These are phyloP conservation scores for Suricata suricatta DNA, from an alignment of 2,113 vertebrate genomes.

Conservation along the genomic window DNA sequence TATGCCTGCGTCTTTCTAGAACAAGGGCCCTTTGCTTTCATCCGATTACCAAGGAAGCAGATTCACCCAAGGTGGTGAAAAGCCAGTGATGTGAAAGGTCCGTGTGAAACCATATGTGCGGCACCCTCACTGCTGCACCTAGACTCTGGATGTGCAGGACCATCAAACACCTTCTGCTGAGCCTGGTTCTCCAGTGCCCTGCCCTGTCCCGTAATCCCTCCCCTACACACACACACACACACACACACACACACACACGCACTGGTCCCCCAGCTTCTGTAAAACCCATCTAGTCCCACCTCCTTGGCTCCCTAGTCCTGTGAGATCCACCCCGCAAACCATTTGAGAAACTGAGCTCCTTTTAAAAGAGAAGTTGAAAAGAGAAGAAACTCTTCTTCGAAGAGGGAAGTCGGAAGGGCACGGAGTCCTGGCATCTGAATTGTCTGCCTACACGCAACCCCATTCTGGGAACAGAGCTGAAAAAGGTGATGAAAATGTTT, in stretches of 20 bases:
- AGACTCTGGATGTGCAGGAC: too few relatives aligned
- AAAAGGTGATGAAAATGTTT: neutral
- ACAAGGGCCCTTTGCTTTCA: neutral
- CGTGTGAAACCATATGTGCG: neutral
- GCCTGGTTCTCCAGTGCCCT: neutral
- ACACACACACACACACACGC: neutral
- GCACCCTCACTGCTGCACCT: neutral
- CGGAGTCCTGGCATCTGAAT: rapidly evolving
- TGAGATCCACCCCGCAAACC: neutral
- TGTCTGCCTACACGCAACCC: neutral
- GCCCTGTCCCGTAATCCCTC: neutral
- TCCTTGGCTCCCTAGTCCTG: neutral
- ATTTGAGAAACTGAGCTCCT: neutral
- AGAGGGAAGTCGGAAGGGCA: neutral
- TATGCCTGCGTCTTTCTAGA: neutral
- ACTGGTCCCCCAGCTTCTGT: neutral
- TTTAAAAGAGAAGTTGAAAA: neutral
- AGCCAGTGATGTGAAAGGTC: neutral
- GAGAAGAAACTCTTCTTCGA: too few relatives aligned
- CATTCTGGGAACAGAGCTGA: neutral
- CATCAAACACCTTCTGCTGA: neutral
- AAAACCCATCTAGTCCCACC: neutral
- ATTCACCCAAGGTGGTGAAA: neutral
- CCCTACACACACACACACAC: neutral
- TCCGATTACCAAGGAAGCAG: neutral